phyloP scores from a whole-genome alignment of 2,113 vertebrate genomes.

The Varanus salvator region DNA sequence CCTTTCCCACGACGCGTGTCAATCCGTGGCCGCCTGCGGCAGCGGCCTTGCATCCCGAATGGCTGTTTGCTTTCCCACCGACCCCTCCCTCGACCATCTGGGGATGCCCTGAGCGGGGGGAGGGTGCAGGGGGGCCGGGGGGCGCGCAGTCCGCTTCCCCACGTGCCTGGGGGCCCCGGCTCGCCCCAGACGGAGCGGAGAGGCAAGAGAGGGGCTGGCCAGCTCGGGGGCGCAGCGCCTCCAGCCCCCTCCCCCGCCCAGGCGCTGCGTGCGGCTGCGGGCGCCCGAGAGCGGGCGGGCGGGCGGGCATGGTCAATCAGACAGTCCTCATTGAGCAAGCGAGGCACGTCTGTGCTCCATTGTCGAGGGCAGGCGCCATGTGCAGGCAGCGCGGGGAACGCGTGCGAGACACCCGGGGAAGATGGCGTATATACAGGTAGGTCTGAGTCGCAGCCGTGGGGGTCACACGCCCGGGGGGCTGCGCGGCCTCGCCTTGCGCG shows the following conservation, averaged over 20 bases:
- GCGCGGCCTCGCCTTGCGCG: neutral
- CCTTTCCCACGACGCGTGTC: no score
- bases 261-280: neutral
- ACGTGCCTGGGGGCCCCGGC: neutral
- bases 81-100: neutral
- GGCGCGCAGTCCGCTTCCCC: neutral
- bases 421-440: slow-evolving; percentile 80
- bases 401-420: slow-evolving; percentile 54
- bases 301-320: slow-evolving; percentile 44
- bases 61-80: neutral
- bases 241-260: neutral
- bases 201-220: neutral
- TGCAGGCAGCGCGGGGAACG: slow-evolving; percentile 60
- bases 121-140: no score
- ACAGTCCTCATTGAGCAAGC: slow-evolving; percentile 49
- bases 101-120: neutral
- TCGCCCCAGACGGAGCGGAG: neutral
- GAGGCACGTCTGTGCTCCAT: slow-evolving; percentile 44
- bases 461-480: neutral
- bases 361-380: slow-evolving; percentile 68
- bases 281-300: neutral
- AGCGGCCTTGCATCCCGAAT: neutral
- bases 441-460: slow-evolving; percentile 50
- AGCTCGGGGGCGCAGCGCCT: neutral
- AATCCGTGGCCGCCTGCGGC: neutral